A percentile compares a stretch with the other conserved stretches of the same genome.
Evolutionary conservation across 2,113 vertebrate genomes (phyloP).

Genomic region (Delphinapterus leucas): DNA sequence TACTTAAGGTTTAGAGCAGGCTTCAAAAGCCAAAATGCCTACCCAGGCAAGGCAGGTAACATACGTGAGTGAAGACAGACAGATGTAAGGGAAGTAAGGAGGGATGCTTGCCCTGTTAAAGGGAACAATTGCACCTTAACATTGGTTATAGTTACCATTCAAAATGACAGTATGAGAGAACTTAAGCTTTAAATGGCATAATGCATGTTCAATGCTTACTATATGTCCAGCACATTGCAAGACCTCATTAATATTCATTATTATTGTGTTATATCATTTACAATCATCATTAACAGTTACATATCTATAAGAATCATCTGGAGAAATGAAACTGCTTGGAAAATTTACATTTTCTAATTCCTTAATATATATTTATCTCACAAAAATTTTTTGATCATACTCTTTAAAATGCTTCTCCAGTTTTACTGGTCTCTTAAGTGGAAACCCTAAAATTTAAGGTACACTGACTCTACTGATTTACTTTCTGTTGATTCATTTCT

Average conservation of each 20-base stretch:
- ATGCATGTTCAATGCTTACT: neutral
- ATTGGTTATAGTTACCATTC: neutral
- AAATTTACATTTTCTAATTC: slow-evolving; percentile 19
- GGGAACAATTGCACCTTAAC: neutral
- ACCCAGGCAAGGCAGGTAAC: neutral
- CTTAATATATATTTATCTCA: slow-evolving; percentile 28
- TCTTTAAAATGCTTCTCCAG: neutral
- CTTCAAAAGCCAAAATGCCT: neutral
- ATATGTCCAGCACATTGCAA: neutral
- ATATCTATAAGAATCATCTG: neutral
- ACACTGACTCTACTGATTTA: slow-evolving; percentile 17
- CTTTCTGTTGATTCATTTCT: slow-evolving; percentile 34
- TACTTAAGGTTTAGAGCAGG: neutral
- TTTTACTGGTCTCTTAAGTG: neutral
- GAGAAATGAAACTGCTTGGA: neutral
- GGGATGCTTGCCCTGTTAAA: neutral
- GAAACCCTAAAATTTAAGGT: slow-evolving; percentile 49
- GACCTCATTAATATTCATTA: neutral
- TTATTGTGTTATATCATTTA: neutral
- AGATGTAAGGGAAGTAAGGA: neutral
- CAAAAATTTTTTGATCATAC: neutral
- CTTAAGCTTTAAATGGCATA: neutral
- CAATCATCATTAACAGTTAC: neutral
- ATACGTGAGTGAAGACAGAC: neutral
- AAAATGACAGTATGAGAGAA: neutral